Evolutionary conservation across 2,113 vertebrate genomes (phyloP).

Genomic region (Danionella cerebrum): DNA sequence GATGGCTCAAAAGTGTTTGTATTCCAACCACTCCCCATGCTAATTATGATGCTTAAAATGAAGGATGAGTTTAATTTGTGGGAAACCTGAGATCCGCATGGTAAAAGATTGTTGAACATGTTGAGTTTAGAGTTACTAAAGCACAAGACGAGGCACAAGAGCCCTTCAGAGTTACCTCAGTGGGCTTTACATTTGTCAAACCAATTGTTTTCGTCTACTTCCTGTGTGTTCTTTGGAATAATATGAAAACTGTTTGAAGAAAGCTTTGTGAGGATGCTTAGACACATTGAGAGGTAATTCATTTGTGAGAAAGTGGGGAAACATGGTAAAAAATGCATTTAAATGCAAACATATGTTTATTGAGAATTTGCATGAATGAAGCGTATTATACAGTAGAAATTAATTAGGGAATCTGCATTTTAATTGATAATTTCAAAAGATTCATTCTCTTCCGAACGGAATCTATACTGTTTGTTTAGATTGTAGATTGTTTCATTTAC

Average conservation of each 20-base stretch:
- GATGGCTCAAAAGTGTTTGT: slow-evolving; percentile 27
- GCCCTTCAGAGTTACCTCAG: not conserved
- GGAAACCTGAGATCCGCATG: slow-evolving; percentile 41
- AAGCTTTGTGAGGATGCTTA: not conserved
- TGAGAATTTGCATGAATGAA: too few species aligned
- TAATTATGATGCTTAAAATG: slow-evolving; percentile 34
- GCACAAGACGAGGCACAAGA: slow-evolving; percentile 24
- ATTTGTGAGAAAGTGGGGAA: too few species aligned
- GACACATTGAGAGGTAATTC: not conserved
- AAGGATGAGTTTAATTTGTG: slow-evolving; percentile 37
- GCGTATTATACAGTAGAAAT: too few species aligned
- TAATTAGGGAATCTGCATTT: too few species aligned
- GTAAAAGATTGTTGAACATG: slow-evolving; percentile 26
- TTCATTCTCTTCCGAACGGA: too few species aligned
- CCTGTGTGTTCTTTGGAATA: not conserved
- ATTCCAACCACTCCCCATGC: slow-evolving; percentile 29
- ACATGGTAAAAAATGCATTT: too few species aligned
- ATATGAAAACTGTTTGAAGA: not conserved
- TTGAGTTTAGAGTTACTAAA: slow-evolving; percentile 1
- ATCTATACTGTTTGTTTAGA: too few species aligned
- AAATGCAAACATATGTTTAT: too few species aligned
- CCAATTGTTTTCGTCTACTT: not conserved
- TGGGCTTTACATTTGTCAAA: not conserved
- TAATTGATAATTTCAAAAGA: too few species aligned
- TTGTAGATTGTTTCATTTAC: too few species aligned